These are phyloP conservation scores for Sebastes kiyomatsui DNA, from an alignment of 2,797 vertebrate genomes.

Conservation along the genomic window DNA sequence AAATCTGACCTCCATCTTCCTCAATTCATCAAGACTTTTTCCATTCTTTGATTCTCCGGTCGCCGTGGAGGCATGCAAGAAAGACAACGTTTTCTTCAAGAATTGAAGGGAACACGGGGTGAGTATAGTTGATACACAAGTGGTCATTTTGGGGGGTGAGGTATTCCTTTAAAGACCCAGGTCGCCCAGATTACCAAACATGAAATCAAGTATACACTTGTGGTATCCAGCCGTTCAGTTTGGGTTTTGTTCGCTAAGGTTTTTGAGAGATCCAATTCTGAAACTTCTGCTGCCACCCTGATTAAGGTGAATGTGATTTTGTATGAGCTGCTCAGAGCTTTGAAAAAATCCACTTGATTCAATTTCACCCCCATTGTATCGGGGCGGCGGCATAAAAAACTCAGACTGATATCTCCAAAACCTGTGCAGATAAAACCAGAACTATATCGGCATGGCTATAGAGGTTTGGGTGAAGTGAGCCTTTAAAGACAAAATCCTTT, in stretches of 20 bases:
- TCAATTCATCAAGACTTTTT: no score
- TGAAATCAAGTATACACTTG: neutral
- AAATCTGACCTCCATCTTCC: no score
- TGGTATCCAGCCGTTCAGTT: neutral
- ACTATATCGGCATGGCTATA: neutral
- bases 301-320: slow-evolving; percentile 17
- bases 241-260: neutral
- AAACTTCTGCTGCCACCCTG: neutral
- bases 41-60: no score
- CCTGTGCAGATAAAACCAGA: neutral
- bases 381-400: neutral
- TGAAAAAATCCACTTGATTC: slow-evolving; percentile 41
- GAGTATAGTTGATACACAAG: neutral
- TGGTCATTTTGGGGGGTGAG: neutral
- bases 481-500: neutral
- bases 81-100: neutral
- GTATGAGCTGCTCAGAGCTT: slow-evolving; percentile 17
- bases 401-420: slow-evolving; percentile 20
- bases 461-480: neutral
- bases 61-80: neutral
- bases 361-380: slow-evolving; percentile 26
- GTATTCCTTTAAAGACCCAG: neutral
- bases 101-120: neutral
- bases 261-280: slow-evolving; percentile 5
- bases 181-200: neutral